A percentile compares a stretch with the other conserved stretches of the same genome.
These are phyloP conservation scores for Pseudochirops cupreus DNA, from an alignment of 2,797 vertebrate species.

Conservation along the genomic window DNA sequence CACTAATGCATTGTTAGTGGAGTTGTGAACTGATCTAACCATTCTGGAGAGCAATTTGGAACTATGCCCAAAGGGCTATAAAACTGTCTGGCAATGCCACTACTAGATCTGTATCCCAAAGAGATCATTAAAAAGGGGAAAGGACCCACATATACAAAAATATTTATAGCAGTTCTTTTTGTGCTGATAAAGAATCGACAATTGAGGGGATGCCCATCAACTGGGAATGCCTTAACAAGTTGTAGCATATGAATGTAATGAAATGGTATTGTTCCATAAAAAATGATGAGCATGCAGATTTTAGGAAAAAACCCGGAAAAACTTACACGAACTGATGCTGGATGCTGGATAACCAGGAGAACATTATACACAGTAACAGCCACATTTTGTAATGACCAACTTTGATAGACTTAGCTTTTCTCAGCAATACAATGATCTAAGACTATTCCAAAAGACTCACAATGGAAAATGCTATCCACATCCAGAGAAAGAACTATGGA, in stretches of 20 bases:
- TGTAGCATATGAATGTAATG: too few relatives aligned
- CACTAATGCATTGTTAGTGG: background rate
- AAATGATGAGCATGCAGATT: background rate
- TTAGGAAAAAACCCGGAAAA: too few relatives aligned
- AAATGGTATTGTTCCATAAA: background rate
- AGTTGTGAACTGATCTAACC: background rate
- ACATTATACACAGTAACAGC: background rate
- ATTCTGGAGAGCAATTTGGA: background rate
- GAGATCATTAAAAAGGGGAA: background rate
- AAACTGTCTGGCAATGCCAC: too few relatives aligned
- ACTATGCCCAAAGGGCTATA: too few relatives aligned
- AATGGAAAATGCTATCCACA: background rate
- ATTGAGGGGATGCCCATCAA: background rate
- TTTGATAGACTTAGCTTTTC: background rate
- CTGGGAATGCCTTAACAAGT: background rate
- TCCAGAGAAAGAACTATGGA: background rate
- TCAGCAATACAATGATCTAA: background rate
- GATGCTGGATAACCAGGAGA: background rate
- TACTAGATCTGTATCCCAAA: background rate
- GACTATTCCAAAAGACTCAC: background rate
- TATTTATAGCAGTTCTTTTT: background rate
- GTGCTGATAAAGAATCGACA: background rate
- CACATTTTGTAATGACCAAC: too few relatives aligned
- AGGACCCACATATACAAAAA: background rate
- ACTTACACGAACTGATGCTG: background rate